Percentiles rank a stretch among this genome's conserved stretches.
These are phyloP conservation scores for Poeciliopsis paucimaculata DNA, from an alignment of 2,797 vertebrate genomes.

Conservation along the genomic window DNA sequence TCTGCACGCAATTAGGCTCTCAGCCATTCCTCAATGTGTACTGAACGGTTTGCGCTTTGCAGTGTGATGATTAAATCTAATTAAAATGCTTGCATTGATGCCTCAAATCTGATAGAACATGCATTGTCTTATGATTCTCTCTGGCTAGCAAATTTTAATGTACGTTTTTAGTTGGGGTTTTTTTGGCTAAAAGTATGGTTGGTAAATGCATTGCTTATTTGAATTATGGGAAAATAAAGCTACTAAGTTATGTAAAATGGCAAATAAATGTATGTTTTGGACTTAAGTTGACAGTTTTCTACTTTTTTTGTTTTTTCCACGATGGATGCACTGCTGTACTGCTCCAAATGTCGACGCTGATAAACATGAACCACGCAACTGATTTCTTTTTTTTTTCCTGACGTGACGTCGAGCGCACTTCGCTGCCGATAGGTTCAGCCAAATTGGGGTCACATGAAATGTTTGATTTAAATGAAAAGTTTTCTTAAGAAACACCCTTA, in stretches of 20 bases:
- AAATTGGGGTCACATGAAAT: neutral
- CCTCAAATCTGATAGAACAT: conserved; percentile 2
- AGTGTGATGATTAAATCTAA: conserved; percentile 15
- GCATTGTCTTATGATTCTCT: neutral
- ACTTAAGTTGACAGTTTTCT: neutral
- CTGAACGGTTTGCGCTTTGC: neutral
- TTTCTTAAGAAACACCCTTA: neutral
- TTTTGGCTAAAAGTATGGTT: neutral
- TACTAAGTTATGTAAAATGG: neutral
- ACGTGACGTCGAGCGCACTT: neutral
- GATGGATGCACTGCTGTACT: neutral
- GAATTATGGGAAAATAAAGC: neutral
- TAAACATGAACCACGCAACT: neutral
- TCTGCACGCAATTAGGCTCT: conserved; percentile 35
- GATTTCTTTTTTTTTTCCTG: neutral
- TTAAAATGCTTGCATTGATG: conserved; percentile 3
- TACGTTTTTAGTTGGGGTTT: neutral
- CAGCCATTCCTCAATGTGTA: conserved; percentile 15
- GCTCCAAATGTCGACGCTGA: neutral
- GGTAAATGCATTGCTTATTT: neutral
- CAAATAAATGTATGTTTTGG: neutral
- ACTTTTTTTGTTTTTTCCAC: neutral
- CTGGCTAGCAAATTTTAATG: neutral
- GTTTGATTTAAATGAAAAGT: neutral
- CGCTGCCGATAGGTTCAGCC: neutral